Conservation (phyloP, 2,113 vertebrate species). For the Megaceryle torquata region DNA sequence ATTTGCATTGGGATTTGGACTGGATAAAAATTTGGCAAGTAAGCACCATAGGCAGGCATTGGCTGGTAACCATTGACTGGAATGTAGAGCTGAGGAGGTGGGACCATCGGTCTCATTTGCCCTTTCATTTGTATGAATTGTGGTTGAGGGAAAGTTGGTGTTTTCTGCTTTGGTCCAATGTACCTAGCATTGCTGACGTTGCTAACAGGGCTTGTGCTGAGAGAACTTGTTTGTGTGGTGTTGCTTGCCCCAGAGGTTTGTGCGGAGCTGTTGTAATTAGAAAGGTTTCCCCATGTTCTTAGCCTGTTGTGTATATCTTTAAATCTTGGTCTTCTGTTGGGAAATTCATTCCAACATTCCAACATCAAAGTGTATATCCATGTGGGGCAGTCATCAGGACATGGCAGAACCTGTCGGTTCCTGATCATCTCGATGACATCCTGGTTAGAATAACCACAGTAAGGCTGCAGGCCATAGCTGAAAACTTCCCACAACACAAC, state of each 20-base stretch:
- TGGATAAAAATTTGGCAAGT: slow-evolving; percentile 94
- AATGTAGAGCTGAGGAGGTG: slow-evolving; percentile 92
- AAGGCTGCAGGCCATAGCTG: slow-evolving; percentile 95
- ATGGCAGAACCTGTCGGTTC: slow-evolving; percentile 86
- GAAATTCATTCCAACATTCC: slow-evolving; percentile 96
- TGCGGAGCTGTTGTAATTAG: slow-evolving; percentile 90
- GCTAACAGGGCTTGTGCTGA: slow-evolving; percentile 95
- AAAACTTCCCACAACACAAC: slow-evolving; percentile 97
- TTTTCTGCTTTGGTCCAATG: slow-evolving; percentile 87
- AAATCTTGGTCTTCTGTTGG: slow-evolving; percentile 89
- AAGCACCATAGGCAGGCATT: slow-evolving; percentile 88
- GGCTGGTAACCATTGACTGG: slow-evolving; percentile 96
- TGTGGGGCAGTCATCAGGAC: slow-evolving; percentile 92
- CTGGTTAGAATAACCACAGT: slow-evolving; percentile 95
- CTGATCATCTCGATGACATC: slow-evolving; percentile 97
- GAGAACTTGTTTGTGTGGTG: slow-evolving; percentile 94
- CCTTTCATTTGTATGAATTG: slow-evolving; percentile 93
- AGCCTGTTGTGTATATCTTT: slow-evolving; percentile 93
- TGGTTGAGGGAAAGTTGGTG: slow-evolving; percentile 86
- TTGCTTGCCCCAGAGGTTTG: slow-evolving; percentile 94
- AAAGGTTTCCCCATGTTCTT: slow-evolving; percentile 91
- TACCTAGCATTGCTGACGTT: slow-evolving; percentile 91
- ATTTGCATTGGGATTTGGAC: slow-evolving; percentile 95
- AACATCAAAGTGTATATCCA: slow-evolving; percentile 95
- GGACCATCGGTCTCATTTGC: slow-evolving; percentile 88